Evolutionary conservation across 2,888 invertebrate genomes (phyloP).

Genomic region (Cephus pygmeus): DNA sequence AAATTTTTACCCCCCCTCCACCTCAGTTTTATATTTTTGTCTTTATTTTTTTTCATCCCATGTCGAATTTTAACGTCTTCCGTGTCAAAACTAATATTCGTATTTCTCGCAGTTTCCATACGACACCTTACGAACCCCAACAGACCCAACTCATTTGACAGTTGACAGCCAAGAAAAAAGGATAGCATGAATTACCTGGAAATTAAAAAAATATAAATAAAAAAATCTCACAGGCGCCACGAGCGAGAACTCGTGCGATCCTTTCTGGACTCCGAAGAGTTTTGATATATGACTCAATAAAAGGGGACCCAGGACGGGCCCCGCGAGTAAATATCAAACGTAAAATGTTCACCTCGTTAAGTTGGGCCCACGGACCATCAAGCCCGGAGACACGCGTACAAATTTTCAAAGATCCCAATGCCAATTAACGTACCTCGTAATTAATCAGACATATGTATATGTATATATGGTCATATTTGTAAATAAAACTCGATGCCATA

Average conservation of each 20-base stretch:
- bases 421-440: constrained; percentile 47
- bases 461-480: not conserved
- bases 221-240: not conserved
- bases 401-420: constrained; percentile 26
- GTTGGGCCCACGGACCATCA: constrained; percentile 14
- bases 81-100: not conserved
- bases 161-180: not conserved
- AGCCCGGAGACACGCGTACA: constrained; percentile 31
- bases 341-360: constrained; percentile 61
- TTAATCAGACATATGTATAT: not conserved
- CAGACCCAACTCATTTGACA: not conserved
- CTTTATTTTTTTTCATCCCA: not conserved
- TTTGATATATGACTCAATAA: constrained; percentile 64
- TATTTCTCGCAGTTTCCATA: not conserved
- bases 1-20: not conserved
- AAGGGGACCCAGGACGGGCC: constrained; percentile 55
- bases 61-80: not conserved
- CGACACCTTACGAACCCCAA: not conserved
- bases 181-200: not conserved
- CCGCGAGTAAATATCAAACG: constrained; percentile 59
- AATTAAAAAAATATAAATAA: not conserved
- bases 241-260: constrained; percentile 3
- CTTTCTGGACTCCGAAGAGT: constrained; percentile 15
- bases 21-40: not conserved
- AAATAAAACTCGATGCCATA: not conserved